Percentiles rank a stretch among this genome's conserved stretches.
These are phyloP conservation scores for Enteromius afrohamiltoni DNA, from an alignment of 2,797 vertebrate species.

Conservation along the genomic window DNA sequence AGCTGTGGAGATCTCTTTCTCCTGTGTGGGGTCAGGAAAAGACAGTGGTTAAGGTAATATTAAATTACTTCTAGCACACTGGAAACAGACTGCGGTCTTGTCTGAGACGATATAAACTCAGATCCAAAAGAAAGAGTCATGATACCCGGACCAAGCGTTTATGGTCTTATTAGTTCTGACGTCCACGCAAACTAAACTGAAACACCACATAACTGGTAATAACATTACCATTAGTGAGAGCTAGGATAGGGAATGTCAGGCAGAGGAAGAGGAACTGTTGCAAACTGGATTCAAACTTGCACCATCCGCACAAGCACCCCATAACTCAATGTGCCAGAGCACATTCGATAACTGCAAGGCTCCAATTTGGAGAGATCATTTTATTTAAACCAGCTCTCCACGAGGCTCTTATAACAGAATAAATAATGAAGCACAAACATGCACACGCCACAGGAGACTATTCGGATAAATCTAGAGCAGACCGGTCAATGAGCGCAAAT, in stretches of 20 bases:
- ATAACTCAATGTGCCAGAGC: background rate
- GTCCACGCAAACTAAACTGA: background rate
- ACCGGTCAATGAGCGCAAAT: slow-evolving; percentile 52
- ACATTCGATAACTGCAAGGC: background rate
- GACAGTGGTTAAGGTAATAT: background rate
- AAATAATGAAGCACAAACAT: slow-evolving; percentile 29
- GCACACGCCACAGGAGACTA: slow-evolving; percentile 43
- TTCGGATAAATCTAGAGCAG: slow-evolving; percentile 48
- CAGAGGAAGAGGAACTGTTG: background rate
- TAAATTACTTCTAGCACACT: background rate
- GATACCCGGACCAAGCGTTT: background rate
- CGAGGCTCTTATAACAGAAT: background rate
- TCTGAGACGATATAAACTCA: background rate
- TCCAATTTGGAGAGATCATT: slow-evolving; percentile 20
- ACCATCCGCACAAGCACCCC: background rate
- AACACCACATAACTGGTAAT: background rate
- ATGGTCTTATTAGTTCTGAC: background rate
- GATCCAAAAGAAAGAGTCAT: background rate
- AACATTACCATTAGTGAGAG: background rate
- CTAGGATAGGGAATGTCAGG: background rate
- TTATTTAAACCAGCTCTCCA: slow-evolving; percentile 9
- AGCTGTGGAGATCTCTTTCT: background rate
- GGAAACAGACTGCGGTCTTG: background rate
- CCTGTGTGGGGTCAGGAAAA: background rate
- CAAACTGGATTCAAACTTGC: background rate